Conservation (phyloP, 2,888 invertebrate genomes). For the Drosophila anomelani region DNA sequence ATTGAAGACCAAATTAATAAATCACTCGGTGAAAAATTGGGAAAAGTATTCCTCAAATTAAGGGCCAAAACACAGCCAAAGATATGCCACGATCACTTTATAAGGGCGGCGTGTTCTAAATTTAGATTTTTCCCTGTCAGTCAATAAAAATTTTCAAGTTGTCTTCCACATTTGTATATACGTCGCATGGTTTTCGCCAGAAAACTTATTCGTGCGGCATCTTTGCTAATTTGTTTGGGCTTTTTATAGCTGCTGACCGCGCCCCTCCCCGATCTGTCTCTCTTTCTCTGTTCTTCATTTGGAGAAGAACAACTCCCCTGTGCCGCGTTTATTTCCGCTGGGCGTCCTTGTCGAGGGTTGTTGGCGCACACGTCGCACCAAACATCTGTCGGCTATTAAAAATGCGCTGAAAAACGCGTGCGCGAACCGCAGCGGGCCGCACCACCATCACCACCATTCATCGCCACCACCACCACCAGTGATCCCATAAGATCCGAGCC, state of each 20-base stretch:
- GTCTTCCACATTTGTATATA: slow-evolving; percentile 36
- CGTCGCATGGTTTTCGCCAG: slow-evolving; percentile 41
- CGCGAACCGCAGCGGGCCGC: slow-evolving; percentile 48
- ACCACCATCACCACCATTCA: slow-evolving; percentile 34
- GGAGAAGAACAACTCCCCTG: slow-evolving; percentile 27
- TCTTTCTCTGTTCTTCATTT: slow-evolving; percentile 5
- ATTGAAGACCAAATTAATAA: not conserved
- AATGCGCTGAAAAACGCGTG: slow-evolving; percentile 74
- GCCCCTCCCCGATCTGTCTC: not conserved
- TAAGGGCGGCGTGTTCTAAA: slow-evolving; percentile 39
- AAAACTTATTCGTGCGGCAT: slow-evolving; percentile 45
- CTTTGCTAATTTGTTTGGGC: slow-evolving; percentile 74
- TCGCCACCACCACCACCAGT: slow-evolving; percentile 44
- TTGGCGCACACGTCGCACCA: slow-evolving; percentile 59
- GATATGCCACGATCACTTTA: slow-evolving; percentile 6
- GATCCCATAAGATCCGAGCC: slow-evolving; percentile 10
- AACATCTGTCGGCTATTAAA: slow-evolving; percentile 83
- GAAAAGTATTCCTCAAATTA: not conserved
- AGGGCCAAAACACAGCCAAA: not conserved
- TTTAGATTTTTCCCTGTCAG: slow-evolving; percentile 49
- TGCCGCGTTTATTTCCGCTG: slow-evolving; percentile 59
- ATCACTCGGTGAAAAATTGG: slow-evolving; percentile 1
- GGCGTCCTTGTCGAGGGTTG: slow-evolving; percentile 75
- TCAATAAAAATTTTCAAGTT: slow-evolving; percentile 56
- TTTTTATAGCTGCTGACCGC: slow-evolving; percentile 65